Percentiles rank a stretch among this genome's conserved stretches.
Evolutionary conservation across 2,888 invertebrate species (phyloP).

Genomic region (Spicauda simplicius): DNA sequence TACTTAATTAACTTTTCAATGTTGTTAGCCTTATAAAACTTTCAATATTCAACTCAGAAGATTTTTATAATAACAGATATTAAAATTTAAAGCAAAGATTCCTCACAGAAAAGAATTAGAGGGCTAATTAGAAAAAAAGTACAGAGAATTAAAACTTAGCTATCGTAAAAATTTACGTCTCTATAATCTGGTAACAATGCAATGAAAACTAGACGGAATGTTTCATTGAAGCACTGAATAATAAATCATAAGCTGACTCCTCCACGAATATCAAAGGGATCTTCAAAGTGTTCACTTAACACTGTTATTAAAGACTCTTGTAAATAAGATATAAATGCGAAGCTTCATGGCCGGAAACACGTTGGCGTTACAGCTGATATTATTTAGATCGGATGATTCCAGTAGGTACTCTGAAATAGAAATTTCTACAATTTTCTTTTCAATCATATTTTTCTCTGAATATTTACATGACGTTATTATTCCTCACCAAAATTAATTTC

Average conservation of each 20-base stretch:
- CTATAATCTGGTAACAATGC: slow-evolving; percentile 11
- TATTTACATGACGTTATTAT: neutral
- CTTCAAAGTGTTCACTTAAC: slow-evolving; percentile 69
- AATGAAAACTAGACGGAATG: slow-evolving; percentile 49
- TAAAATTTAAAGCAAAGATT: neutral
- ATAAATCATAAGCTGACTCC: slow-evolving; percentile 67
- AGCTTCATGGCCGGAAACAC: slow-evolving; percentile 43
- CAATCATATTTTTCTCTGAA: neutral
- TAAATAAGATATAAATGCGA: slow-evolving; percentile 54
- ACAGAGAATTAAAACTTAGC: neutral
- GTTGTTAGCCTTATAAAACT: neutral
- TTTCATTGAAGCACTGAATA: slow-evolving; percentile 60
- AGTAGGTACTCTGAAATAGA: slow-evolving; percentile 8
- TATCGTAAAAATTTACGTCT: neutral
- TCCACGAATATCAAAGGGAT: slow-evolving; percentile 68
- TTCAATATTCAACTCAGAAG: neutral
- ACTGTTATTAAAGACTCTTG: slow-evolving; percentile 60
- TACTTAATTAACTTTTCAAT: neutral
- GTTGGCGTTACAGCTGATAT: slow-evolving; percentile 23
- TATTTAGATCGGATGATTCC: slow-evolving; percentile 30
- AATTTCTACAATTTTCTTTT: neutral
- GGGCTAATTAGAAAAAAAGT: neutral
- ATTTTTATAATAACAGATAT: neutral
- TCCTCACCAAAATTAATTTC: neutral
- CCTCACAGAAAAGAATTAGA: neutral